Percentiles rank a stretch among this genome's conserved stretches.
phyloP scores from a whole-genome alignment of 2,113 vertebrate genomes.

The Hydrolagus affinis region DNA sequence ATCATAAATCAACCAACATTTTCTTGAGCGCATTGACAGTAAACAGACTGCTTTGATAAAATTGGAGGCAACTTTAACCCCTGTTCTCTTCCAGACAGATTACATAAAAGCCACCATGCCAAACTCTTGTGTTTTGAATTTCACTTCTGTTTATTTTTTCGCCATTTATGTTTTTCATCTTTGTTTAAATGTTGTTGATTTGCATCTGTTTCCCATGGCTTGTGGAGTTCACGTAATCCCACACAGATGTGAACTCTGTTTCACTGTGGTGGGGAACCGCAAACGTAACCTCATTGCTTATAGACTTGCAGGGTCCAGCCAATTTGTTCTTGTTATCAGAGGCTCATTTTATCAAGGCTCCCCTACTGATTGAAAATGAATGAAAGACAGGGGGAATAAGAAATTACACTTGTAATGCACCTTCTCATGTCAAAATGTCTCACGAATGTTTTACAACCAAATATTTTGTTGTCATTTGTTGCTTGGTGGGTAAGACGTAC shows the following conservation, averaged over 20 bases:
- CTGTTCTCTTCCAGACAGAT: not conserved
- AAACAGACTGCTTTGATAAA: slow-evolving; percentile 16
- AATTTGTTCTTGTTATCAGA: not conserved
- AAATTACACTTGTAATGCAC: no score
- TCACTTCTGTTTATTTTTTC: not conserved
- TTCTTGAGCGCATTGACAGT: not conserved
- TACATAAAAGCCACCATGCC: not conserved
- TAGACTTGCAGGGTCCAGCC: not conserved
- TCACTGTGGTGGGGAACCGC: not conserved
- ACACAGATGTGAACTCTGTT: not conserved
- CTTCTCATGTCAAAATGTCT: no score
- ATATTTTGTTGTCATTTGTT: no score
- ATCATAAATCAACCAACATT: not conserved
- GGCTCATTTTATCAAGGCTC: not conserved
- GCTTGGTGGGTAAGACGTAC: no score
- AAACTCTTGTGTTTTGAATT: not conserved
- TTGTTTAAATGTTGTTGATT: not conserved
- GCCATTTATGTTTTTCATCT: not conserved
- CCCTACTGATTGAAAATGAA: not conserved
- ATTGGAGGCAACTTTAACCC: not conserved
- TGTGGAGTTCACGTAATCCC: not conserved
- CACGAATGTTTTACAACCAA: no score
- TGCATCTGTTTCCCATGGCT: not conserved
- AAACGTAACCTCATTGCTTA: not conserved
- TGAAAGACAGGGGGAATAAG: no score